Evolutionary conservation across 2,113 vertebrate species (phyloP), one percentile per base, ranked within the genome.

Genomic region (Arvicanthis niloticus): DNA sequence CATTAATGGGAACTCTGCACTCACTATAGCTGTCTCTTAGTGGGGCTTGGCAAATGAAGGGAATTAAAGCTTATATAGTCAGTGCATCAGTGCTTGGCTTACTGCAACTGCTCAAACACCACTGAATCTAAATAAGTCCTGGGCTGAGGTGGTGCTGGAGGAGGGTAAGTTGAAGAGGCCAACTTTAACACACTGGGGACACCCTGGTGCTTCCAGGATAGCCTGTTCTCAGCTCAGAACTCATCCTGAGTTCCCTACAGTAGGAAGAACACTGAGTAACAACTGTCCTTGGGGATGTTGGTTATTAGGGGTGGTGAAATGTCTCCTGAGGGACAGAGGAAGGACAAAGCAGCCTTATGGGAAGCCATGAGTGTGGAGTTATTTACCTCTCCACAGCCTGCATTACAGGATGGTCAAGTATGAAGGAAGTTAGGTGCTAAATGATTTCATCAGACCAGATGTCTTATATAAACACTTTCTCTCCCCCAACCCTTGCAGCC

Each of bases 391-490:
- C n/a, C 67, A 76, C 93, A 86, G 91, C 82, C 67, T 67, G 78
- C 9, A 73, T 95, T 96, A 58, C 93, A 89, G 87, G 77, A 26
- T 51, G 90, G 70, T 48, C 92, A 91, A 56, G 70, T 76, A 68
- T 65, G 88, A 93, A 67, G 17, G 7, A 60, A 94, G 16, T 68
- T 84, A 73, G 58, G 75, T 40, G 40, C 72, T 70, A 60, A 19
- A 60, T 3, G 78, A 48, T 65, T 95, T 96, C 82, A 73, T 91
- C 86, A 88, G 95, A 93, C n/a, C 92, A 92, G 82, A 93, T 88
- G 67, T 65, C 81, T 86, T 0, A 3, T 45, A 3, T 0, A 77
- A 75, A 9, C n/a, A 40, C 34, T 70, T 11, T 80, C 91, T 48
- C 4, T 68, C n/a, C 91, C 76, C 37, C 70, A 58, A 86, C 15